Conservation (phyloP, 2,797 vertebrate genomes). For the Cossypha caffra region DNA sequence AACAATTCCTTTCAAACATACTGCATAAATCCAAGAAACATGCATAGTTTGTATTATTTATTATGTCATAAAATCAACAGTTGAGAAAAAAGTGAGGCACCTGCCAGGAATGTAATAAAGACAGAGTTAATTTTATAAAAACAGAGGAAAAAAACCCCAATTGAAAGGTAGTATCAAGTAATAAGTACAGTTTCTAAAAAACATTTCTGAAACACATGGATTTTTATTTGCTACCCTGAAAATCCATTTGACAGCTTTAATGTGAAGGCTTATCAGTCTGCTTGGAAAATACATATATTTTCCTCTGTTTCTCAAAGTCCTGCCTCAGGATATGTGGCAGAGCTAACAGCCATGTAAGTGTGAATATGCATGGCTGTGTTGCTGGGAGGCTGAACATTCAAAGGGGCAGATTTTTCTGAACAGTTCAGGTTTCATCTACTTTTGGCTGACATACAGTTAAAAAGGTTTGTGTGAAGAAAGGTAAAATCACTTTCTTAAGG, state of each 20-base stretch:
- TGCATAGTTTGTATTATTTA: conserved; percentile 26
- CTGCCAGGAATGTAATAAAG: conserved; percentile 19
- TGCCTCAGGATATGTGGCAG: conserved; percentile 31
- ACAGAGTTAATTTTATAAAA: conserved; percentile 18
- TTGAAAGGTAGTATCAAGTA: conserved; percentile 13
- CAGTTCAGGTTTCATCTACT: not conserved
- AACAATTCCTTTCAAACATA: conserved; percentile 1
- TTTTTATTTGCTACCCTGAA: conserved; percentile 52
- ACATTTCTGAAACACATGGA: not conserved
- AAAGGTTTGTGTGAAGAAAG: not conserved
- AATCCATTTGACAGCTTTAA: conserved; percentile 56
- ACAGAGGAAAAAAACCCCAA: not conserved
- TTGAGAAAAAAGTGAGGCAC: conserved; percentile 26
- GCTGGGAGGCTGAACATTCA: conserved; percentile 32
- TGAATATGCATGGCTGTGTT: conserved; percentile 14
- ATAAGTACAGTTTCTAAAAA: conserved; percentile 12
- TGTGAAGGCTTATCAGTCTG: conserved; percentile 30
- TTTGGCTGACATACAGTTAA: conserved; percentile 8
- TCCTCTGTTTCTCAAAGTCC: conserved; percentile 29
- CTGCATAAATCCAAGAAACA: conserved; percentile 12
- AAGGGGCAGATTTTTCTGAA: conserved; percentile 12
- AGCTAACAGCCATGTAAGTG: conserved; percentile 46
- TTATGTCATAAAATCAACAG: conserved; percentile 13
- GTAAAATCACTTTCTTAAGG: not conserved
- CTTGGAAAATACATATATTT: conserved; percentile 35